A percentile compares a stretch with the other conserved stretches of the same genome.
Conservation (phyloP, 2,888 invertebrate genomes). For the Anoplius nigerrimus region DNA sequence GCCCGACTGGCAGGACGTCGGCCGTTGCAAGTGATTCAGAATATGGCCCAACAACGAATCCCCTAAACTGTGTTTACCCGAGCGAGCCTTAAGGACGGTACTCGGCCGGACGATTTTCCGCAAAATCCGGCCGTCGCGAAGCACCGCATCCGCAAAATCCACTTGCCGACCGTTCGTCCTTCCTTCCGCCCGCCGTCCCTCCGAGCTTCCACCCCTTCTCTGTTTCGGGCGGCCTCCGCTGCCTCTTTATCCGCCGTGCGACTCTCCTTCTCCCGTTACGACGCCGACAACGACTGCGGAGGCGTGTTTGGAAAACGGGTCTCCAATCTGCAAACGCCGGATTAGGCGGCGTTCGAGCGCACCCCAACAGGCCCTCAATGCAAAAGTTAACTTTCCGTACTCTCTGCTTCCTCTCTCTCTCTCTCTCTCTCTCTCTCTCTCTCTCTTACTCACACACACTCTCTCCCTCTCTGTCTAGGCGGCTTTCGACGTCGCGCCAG, state of each 20-base stretch:
- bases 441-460: no score
- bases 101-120: slow-evolving; percentile 35
- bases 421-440: no score
- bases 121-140: slow-evolving; percentile 31
- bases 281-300: slow-evolving; percentile 6
- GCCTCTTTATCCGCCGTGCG: slow-evolving; percentile 20
- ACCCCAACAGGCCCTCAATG: no score
- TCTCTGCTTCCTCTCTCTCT: no score
- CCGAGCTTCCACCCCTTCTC: no score
- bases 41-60: slow-evolving; percentile 21
- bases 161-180: slow-evolving; percentile 22
- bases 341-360: no score
- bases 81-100: slow-evolving; percentile 26
- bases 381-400: no score
- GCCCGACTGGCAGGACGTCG: background rate
- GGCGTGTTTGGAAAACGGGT: slow-evolving; percentile 28
- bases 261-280: slow-evolving; percentile 17
- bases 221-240: background rate
- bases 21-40: slow-evolving; percentile 21
- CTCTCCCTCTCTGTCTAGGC: no score
- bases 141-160: slow-evolving; percentile 36
- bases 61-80: slow-evolving; percentile 37
- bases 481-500: no score
- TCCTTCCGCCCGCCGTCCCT: no score
- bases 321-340: slow-evolving; percentile 14